These are phyloP conservation scores for Micoletzkya japonica DNA, from an alignment of 2,888 invertebrate genomes.

Conservation along the genomic window DNA sequence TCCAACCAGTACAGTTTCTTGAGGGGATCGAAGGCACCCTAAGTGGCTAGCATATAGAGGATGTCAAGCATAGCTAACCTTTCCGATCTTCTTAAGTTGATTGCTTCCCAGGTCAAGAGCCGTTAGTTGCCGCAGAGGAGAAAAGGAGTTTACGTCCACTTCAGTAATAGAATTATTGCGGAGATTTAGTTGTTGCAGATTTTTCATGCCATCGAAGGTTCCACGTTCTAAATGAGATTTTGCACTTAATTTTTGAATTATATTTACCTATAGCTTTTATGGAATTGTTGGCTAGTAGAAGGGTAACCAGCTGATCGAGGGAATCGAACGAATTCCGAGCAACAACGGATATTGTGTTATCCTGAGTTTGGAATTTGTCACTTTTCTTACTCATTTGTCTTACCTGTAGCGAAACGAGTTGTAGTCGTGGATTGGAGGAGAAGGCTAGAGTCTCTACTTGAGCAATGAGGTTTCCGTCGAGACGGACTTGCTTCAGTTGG, in stretches of 20 bases:
- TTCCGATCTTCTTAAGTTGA: conserved; percentile 79
- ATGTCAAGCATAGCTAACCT: conserved; percentile 25
- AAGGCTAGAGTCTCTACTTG: conserved; percentile 80
- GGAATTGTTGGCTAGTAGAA: conserved; percentile 80
- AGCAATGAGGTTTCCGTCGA: conserved; percentile 70
- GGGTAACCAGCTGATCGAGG: conserved; percentile 73
- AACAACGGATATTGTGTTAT: conserved; percentile 56
- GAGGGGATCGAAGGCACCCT: conserved; percentile 47
- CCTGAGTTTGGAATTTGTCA: conserved; percentile 26
- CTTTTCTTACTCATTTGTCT: neutral
- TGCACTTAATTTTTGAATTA: neutral
- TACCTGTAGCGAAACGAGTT: conserved; percentile 74
- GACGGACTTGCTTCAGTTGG: conserved; percentile 74
- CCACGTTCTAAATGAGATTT: conserved; percentile 47
- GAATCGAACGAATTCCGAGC: conserved; percentile 62
- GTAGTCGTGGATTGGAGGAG: conserved; percentile 76
- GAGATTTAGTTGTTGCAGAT: conserved; percentile 68
- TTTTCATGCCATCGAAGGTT: conserved; percentile 71
- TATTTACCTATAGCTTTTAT: conserved; percentile 73
- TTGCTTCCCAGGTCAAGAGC: conserved; percentile 68
- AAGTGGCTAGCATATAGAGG: neutral
- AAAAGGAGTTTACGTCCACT: conserved; percentile 42
- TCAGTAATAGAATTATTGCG: conserved; percentile 49
- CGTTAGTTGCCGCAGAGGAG: conserved; percentile 49
- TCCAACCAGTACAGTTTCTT: conserved; percentile 59